Evolutionary conservation across 2,888 invertebrate species (phyloP), one percentile per base, ranked within the genome.

Genomic region (Laspeyria flexula): DNA sequence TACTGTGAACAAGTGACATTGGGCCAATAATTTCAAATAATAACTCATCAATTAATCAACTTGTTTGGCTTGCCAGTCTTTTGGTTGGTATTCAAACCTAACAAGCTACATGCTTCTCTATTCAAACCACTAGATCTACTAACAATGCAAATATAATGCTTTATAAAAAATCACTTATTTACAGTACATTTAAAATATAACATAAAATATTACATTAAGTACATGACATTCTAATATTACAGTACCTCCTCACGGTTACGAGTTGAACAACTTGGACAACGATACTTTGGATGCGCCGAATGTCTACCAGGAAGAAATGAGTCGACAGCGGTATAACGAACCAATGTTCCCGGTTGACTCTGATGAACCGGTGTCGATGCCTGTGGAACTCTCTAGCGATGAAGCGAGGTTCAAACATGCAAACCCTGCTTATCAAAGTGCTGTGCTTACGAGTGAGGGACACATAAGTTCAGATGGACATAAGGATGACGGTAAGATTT

Each of bases 341-440:
- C 79, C 89, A 15, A 79, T 79, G 0, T 93, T 86, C 76, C 87
- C 84, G 16, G 83, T 78, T 56, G 93, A 84, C 75, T 90, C 85
- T 23, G 88, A 83, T 56, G 91, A 88, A 66, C 89, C 86, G 21
- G 92, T 88, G 50, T 93, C 89, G 27, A 93, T 85, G 92, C 91
- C 88, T 50, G 87, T 78, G 29, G 86, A 81, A 23, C 67, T 88
- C 34, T 84, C 83, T 35, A 86, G 86, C 30, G 89, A 88, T 39
- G 92, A 91, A 62, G 81, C 89, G 50, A 89, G 93, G 54, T 96
- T 96, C 83, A 95, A 95, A 72, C 94, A 96, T 77, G 94, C 95
- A 46, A 96, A 95, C 73, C 96, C 96, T 0, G 93, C 94, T 29
- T 96, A 96, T 77, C 96, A 96, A 75, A 96, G 96, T 56, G 96